Conservation (phyloP, 2,113 vertebrate species). For the Tympanuchus pallidicinctus region DNA sequence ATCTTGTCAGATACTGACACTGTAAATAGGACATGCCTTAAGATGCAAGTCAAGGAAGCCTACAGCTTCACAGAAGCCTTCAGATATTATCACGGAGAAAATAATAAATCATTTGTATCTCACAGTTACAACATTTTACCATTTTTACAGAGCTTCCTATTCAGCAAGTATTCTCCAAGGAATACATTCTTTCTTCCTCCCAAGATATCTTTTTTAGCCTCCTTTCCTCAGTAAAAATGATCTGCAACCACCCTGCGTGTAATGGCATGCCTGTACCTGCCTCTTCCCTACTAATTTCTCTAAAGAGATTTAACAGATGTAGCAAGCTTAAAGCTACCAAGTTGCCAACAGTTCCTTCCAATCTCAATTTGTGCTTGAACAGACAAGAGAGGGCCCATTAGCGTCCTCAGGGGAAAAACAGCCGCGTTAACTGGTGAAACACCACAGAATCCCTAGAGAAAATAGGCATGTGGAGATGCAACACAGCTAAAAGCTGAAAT, state of each 20-base stretch:
- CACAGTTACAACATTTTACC: background rate
- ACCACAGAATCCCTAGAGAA: rapidly evolving
- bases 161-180: background rate
- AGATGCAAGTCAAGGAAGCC: background rate
- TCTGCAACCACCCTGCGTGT: background rate
- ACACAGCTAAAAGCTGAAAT: background rate
- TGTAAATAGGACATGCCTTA: background rate
- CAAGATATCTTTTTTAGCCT: background rate
- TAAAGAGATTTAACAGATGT: background rate
- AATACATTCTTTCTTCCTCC: background rate
- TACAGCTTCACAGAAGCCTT: background rate
- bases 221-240: background rate
- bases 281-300: background rate
- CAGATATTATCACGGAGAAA: background rate
- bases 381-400: background rate
- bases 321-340: background rate
- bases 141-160: background rate
- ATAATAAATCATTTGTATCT: background rate
- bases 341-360: background rate
- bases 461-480: background rate
- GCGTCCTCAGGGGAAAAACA: background rate
- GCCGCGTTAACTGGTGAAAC: background rate
- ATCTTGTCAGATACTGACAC: background rate
- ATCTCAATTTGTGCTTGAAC: background rate
- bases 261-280: rapidly evolving